A percentile compares a stretch with the other conserved stretches of the same genome.
Evolutionary conservation across 2,797 vertebrate species (phyloP).

Genomic region (Squalus acanthias): DNA sequence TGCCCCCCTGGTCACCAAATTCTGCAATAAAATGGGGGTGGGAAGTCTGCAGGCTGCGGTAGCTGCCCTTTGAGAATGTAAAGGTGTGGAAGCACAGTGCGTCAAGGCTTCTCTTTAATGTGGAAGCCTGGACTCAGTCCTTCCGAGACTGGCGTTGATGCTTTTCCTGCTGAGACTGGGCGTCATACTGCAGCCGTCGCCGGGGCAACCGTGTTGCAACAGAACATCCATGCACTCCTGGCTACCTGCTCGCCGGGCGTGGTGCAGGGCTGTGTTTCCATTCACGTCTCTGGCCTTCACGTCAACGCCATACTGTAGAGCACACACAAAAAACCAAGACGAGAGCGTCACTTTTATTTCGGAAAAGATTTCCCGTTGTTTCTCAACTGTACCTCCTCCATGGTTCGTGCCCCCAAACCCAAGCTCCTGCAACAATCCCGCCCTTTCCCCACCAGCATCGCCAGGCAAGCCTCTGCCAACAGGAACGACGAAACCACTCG

Average conservation of each 20-base stretch:
- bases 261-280: constrained; percentile 74
- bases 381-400: too few relatives aligned
- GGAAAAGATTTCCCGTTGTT: too few relatives aligned
- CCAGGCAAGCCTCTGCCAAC: neutral
- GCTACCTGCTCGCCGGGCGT: constrained; percentile 73
- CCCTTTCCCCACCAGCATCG: neutral
- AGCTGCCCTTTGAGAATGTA: constrained; percentile 27
- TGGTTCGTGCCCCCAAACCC: neutral
- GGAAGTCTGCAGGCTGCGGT: neutral
- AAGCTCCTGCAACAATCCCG: neutral
- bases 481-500: neutral
- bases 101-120: neutral
- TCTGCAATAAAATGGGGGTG: too few relatives aligned
- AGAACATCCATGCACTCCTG: constrained; percentile 82
- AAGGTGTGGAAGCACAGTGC: constrained; percentile 2
- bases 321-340: neutral
- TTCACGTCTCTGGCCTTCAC: constrained; percentile 72
- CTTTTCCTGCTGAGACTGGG: constrained; percentile 75
- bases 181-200: constrained; percentile 66
- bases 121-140: constrained; percentile 65
- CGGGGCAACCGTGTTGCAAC: constrained; percentile 81
- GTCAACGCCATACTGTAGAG: constrained; percentile 76
- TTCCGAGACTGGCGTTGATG: constrained; percentile 80
- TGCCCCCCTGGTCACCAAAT: neutral
- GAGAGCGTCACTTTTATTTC: neutral